phyloP scores from a whole-genome alignment of 2,888 invertebrate species.

The Zygothrica quintamaculata region DNA sequence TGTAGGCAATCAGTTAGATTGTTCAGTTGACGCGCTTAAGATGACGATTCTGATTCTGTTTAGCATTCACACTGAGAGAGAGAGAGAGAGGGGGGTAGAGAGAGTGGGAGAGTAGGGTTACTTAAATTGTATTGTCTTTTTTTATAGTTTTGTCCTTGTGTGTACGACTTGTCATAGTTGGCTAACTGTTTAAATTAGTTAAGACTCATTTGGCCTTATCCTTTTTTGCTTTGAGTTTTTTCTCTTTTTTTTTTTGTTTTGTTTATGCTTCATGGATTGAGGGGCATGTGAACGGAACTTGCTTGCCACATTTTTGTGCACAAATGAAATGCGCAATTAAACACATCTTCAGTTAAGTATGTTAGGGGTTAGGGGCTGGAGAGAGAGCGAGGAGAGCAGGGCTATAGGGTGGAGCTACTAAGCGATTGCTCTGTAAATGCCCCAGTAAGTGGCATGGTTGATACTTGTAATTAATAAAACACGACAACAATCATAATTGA shows the following conservation, averaged over 20 bases:
- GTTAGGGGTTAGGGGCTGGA: too few species aligned
- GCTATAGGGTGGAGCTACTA: slow-evolving; percentile 5
- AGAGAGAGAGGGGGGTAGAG: not conserved
- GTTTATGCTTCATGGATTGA: slow-evolving; percentile 30
- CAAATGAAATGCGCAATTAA: slow-evolving; percentile 47
- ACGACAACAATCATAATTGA: slow-evolving; percentile 81
- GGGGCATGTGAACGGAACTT: slow-evolving; percentile 26
- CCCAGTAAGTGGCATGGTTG: slow-evolving; percentile 61
- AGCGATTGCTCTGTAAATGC: slow-evolving; percentile 53
- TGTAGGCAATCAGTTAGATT: slow-evolving; percentile 80
- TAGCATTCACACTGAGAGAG: slow-evolving; percentile 12
- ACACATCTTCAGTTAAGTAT: slow-evolving; percentile 32
- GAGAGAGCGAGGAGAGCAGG: too few species aligned
- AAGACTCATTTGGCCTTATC: slow-evolving; percentile 31
- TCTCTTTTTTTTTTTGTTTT: too few species aligned
- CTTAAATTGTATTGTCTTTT: not conserved
- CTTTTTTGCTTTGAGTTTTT: slow-evolving; percentile 7
- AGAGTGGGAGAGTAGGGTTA: too few species aligned
- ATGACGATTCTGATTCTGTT: slow-evolving; percentile 62
- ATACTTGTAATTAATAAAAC: slow-evolving; percentile 78
- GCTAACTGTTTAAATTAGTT: slow-evolving; percentile 61
- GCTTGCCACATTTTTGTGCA: slow-evolving; percentile 6
- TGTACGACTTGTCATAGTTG: slow-evolving; percentile 53
- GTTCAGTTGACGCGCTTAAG: slow-evolving; percentile 66
- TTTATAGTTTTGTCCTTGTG: slow-evolving; percentile 11